phyloP scores from a whole-genome alignment of 92 coral and sea anemone species.

The Pocillopora meandrina region DNA sequence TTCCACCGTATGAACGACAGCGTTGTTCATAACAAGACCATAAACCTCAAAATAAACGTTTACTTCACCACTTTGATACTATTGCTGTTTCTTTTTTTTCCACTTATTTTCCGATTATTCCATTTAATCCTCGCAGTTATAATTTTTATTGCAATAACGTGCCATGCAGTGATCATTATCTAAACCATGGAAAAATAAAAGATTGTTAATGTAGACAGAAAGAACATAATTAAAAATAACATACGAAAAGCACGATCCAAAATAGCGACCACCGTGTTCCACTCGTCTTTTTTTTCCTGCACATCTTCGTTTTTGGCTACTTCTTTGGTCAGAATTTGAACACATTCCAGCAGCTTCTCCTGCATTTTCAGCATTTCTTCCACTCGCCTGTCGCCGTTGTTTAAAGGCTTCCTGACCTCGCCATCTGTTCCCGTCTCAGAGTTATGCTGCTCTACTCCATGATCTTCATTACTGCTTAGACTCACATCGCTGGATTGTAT shows the following conservation, averaged over 20 bases:
- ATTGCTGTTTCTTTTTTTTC: too few species aligned
- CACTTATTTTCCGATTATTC: neutral
- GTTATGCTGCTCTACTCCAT: constrained; percentile 19
- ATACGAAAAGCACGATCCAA: constrained; percentile 77
- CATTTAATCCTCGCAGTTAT: too few species aligned
- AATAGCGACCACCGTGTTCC: constrained; percentile 79
- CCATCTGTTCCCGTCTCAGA: neutral
- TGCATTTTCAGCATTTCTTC: constrained; percentile 36
- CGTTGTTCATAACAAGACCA: too few species aligned
- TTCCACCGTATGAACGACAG: too few species aligned
- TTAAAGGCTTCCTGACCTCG: neutral
- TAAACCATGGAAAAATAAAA: constrained; percentile 47
- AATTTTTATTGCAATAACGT: too few species aligned
- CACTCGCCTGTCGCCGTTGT: neutral
- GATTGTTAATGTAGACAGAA: constrained; percentile 74
- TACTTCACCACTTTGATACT: constrained; percentile 4
- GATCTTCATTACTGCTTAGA: constrained; percentile 38
- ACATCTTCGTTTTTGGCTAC: constrained; percentile 58
- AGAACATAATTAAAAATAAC: constrained; percentile 62
- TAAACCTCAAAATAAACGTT: neutral
- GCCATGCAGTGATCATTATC: neutral
- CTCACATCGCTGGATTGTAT: constrained; percentile 16
- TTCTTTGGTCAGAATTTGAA: constrained; percentile 23
- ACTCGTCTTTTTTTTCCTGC: constrained; percentile 69
- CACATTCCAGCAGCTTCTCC: constrained; percentile 22